A percentile compares a stretch with the other conserved stretches of the same genome.
Evolutionary conservation across 1,140 invertebrate species (phyloP).

Genomic region (Bombus confusus): DNA sequence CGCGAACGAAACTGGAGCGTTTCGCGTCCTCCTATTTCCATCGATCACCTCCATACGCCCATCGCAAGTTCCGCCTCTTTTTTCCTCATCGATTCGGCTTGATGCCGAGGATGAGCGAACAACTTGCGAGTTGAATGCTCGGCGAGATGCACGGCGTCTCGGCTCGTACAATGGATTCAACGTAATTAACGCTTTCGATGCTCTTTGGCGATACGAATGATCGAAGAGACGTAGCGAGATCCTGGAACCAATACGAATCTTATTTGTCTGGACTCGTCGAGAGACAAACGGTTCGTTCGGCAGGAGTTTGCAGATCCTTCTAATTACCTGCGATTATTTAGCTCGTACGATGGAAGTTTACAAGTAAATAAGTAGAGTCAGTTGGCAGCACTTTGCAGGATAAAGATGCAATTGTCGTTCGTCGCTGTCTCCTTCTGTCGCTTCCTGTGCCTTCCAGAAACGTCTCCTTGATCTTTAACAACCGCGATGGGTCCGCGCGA

Average conservation of each 20-base stretch:
- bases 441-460: not conserved
- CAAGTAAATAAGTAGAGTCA: too few species aligned
- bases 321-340: not conserved
- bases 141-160: too few species aligned
- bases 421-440: too few species aligned
- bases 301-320: not conserved
- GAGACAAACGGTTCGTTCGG: not conserved
- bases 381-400: too few species aligned
- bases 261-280: not conserved
- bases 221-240: too few species aligned
- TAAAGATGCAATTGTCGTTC: too few species aligned
- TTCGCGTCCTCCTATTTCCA: not conserved
- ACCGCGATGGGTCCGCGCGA: too few species aligned
- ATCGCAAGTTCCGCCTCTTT: not conserved
- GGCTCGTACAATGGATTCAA: too few species aligned
- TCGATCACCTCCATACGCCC: not conserved
- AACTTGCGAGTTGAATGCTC: too few species aligned
- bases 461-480: not conserved
- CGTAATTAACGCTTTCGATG: too few species aligned
- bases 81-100: not conserved
- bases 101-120: not conserved
- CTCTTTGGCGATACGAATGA: too few species aligned
- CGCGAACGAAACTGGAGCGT: slow-evolving; percentile 3
- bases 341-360: not conserved
- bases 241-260: too few species aligned